Base-by-base conservation (phyloP, 2,113 vertebrate species). In the Plectropomus leopardus region DNA sequence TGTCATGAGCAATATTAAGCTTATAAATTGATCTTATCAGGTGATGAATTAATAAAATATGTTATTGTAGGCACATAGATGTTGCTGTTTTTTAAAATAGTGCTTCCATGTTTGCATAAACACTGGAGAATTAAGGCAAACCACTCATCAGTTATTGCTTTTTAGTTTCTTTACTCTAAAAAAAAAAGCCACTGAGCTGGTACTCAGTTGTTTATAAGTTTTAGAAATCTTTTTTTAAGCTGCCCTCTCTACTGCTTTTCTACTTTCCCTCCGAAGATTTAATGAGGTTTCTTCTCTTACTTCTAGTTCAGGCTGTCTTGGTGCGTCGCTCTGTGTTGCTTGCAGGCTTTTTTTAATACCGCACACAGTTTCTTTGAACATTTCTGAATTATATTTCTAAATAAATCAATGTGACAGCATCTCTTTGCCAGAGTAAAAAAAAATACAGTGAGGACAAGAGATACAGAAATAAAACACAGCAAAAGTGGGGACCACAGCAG, bases 331-430 rank as follows among this genome's bases (percentile, higher is more conserved):
- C 50, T 54, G 7, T 76, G 34, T 61, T 50, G 55, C 63, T 76
- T 21, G 16, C 16, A 72, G 50, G 6, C 30, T 77, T 77, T 28
- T 69, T 30, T 36, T 13, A 60, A 58, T 59, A 48, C 21, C 16
- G n/a, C n/a, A 44, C 21, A n/a, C 59, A 45, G 2, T 34, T 85
- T 60, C 71, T 86, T 79, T n/a, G 3, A 67, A 61, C 47, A 61
- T 67, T 76, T 66, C 71, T 72, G 42, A 28, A 58, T 60, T 28
- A 17, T 19, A 61, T 72, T 72, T 76, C 66, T 80, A 67, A 45
- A 60, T 66, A 76, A 72, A 76, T 86, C 78, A 67, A 4, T 57
- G 23, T 9, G 23, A 64, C n/a, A 55, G 48, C 30, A 30, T 72
- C 24, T 81, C 51, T 58, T 42, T 48, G 42, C 53, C 15, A 21